Percentiles rank a stretch among this genome's conserved stretches.
Conservation (phyloP, 2,888 invertebrate species). For the Macrosoma leucophasiata region DNA sequence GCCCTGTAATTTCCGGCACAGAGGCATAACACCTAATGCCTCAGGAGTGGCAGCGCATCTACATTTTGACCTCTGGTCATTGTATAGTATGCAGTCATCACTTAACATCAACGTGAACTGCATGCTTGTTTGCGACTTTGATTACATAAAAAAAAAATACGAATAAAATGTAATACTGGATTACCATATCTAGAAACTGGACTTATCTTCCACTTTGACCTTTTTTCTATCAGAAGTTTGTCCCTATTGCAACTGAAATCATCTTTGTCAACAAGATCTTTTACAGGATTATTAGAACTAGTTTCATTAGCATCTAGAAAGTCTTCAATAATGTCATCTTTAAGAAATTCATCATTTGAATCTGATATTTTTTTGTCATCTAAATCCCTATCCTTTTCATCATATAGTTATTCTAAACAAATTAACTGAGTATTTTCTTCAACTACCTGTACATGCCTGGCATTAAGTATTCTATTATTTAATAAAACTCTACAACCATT, state of each 20-base stretch:
- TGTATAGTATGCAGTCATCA: no score
- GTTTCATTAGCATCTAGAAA: constrained; percentile 16
- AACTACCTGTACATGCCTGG: constrained; percentile 29
- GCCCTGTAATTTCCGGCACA: no score
- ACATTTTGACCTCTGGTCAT: no score
- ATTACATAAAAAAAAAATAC: no score
- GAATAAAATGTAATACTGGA: constrained; percentile 24
- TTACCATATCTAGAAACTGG: constrained; percentile 21
- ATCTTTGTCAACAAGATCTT: constrained; percentile 10
- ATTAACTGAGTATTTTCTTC: constrained; percentile 26
- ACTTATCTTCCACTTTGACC: constrained; percentile 15
- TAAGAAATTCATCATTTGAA: neutral
- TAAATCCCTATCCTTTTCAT: constrained; percentile 9
- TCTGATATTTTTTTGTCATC: constrained; percentile 10
- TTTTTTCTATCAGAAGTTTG: constrained; percentile 17
- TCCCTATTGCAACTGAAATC: constrained; percentile 15
- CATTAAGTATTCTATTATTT: constrained; percentile 27
- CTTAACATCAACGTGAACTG: no score
- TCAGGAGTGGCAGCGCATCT: no score
- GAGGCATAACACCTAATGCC: no score
- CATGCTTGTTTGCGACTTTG: no score
- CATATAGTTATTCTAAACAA: constrained; percentile 19
- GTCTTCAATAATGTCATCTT: constrained; percentile 10
- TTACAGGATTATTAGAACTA: constrained; percentile 10
- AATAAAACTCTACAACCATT: constrained; percentile 30